Evolutionary conservation across 2,888 invertebrate species (phyloP), one percentile per base, ranked within the genome.

Genomic region (Micropterix aruncella): DNA sequence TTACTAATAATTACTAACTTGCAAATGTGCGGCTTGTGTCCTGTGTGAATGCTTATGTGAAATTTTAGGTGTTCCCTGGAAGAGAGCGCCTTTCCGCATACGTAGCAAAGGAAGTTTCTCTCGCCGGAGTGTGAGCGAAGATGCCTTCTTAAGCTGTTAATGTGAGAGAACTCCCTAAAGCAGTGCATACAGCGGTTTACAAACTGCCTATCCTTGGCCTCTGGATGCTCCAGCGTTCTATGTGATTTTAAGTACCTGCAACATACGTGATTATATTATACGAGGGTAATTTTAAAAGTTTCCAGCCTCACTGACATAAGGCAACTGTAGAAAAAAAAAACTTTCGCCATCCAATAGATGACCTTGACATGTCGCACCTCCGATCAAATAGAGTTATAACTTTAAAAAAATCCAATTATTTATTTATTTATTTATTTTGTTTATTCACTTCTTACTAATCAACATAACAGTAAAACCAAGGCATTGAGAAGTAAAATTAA

Each of bases 21-120:
- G 64, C 77, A 77, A 1, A 74, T 67, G 53, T 77, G 70, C 1
- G 77, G 77, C 58, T 77, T 77, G 59, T 75, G 74, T 0, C 76
- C 77, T 1, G 75, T 74, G 56, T 77, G 77, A 41, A 77, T 77
- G 36, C 77, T 61, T 48, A 75, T 65, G 55, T 77, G 77, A 55
- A 76, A 75, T 57, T 74, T 76, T 51, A 77, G 65, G 52, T 77
- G 77, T 27, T 76, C 76, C 38, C 73, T 61, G 46, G 70, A 70
- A 27, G 76, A 71, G 3, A 77, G 72, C 50, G 73, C 66, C 60
- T 77, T 77, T 44, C 77, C 75, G 60, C 77, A 77, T 39, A 77
- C 70, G 53, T 70, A 73, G 60, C 77, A 77, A 2, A 76, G 65
- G 59, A 65, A 71, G 59, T 75, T 73, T 47, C 71, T 63, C 58